Percentiles rank a stretch among this genome's conserved stretches.
These are phyloP conservation scores for Orestias chungarensis DNA, from an alignment of 2,797 vertebrate genomes.

Conservation along the genomic window DNA sequence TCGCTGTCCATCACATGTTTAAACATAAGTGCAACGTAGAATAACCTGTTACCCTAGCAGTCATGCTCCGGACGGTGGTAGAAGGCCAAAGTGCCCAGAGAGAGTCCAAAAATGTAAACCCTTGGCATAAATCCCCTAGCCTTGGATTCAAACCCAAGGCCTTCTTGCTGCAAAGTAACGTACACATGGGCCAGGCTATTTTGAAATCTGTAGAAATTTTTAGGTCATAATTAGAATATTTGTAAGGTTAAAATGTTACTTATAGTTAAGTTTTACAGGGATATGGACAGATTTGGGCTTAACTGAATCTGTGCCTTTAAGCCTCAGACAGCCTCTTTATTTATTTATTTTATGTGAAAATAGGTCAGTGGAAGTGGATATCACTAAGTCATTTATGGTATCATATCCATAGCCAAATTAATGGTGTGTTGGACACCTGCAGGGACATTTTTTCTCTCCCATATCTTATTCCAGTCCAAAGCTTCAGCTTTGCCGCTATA, in stretches of 20 bases:
- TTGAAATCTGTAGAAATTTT: not conserved
- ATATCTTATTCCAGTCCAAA: slow-evolving; percentile 22
- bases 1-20: too few relatives aligned
- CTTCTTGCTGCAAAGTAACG: not conserved
- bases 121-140: not conserved
- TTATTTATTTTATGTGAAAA: slow-evolving; percentile 6
- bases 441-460: slow-evolving; percentile 13
- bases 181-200: not conserved
- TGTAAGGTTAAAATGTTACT: not conserved
- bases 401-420: slow-evolving; percentile 10
- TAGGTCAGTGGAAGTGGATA: not conserved
- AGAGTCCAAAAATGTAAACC: not conserved
- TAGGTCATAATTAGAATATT: not conserved
- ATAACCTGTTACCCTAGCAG: too few relatives aligned
- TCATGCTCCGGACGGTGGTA: too few relatives aligned
- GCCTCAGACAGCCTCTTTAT: not conserved
- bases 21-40: too few relatives aligned
- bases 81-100: not conserved
- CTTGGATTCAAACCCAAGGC: not conserved
- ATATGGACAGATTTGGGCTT: not conserved
- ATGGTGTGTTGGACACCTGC: slow-evolving; percentile 13
- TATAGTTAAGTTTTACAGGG: not conserved
- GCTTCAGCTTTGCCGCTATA: slow-evolving; percentile 29
- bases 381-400: slow-evolving; percentile 13
- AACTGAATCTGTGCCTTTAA: not conserved